These are phyloP conservation scores for Plecturocebus donacophilus DNA, from an alignment of 2,113 vertebrate species.

Conservation along the genomic window DNA sequence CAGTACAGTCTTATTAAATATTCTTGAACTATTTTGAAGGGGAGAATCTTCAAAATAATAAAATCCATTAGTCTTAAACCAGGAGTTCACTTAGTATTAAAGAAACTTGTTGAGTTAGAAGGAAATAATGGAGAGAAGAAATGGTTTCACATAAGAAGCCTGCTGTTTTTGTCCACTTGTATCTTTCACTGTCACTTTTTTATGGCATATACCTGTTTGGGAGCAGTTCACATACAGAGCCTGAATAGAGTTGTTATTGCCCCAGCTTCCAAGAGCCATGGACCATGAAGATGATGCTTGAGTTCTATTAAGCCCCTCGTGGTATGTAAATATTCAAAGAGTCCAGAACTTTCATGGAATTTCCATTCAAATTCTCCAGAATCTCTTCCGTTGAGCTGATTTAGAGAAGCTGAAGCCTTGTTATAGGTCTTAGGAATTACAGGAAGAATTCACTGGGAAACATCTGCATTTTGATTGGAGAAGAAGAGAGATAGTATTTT, in stretches of 20 bases:
- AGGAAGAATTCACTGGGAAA: background rate
- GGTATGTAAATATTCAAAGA: background rate
- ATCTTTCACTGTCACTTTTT: background rate
- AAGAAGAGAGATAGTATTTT: background rate
- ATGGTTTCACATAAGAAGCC: background rate
- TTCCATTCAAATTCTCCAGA: background rate
- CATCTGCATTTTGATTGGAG: background rate
- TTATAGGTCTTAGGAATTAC: background rate
- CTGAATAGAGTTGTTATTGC: background rate
- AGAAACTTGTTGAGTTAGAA: background rate
- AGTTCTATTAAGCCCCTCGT: background rate
- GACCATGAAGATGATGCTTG: background rate
- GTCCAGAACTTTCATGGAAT: background rate
- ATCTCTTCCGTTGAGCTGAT: background rate
- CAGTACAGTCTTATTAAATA: background rate
- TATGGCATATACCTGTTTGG: background rate
- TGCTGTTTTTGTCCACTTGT: background rate
- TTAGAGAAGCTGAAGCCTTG: background rate
- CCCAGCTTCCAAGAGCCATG: background rate
- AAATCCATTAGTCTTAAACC: background rate
- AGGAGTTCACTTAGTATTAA: background rate
- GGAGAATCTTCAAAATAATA: background rate
- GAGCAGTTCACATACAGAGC: background rate
- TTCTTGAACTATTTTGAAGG: background rate
- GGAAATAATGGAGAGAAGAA: background rate